Evolutionary conservation across 2,888 invertebrate species (phyloP), one percentile per base, ranked within the genome.

Genomic region (Aquatica leii): DNA sequence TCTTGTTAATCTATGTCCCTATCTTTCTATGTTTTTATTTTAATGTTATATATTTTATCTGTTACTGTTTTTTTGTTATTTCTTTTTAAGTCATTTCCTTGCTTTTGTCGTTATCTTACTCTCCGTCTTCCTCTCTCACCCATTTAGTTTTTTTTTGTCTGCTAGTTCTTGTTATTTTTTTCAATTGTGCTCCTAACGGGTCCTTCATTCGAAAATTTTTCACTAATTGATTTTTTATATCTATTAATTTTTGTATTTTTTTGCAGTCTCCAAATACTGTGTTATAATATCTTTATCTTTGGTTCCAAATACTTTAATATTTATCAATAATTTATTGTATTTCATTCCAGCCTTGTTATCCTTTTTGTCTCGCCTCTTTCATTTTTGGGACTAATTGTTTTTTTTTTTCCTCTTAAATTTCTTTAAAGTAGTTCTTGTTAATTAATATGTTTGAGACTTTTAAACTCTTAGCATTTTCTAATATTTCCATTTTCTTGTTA

Each of bases 251-350:
- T 48, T 20, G 2, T 48, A 1, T 12, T 41, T 18, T 48, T 9
- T 18, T 48, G 21, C 50, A 24, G 21, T 24, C 34, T 14, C 50
- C 50, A 50, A 24, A 48, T 48, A 48, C 20, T 48, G 48, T 18
- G 48, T 48, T 48, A 48, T 48, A 48, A 5, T 48, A 15, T 55
- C 34, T 14, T 15, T 55, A 4, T 31, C 41, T 20, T 55, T 43
- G 6, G n/a, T 21, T 12, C 46, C 11, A 14, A 41, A 43, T 21
- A 55, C 15, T 37, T 55, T 41, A 46, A 24, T 49, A 11, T 54
- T 46, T 48, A 61, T 56, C 37, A 61, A 35, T 52, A 60, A 18
- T 55, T 46, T 50, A 34, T 60, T 60, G 49, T 60, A 60, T 60
- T 60, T 60, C 43, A 60, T 14, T 15, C 31, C 18, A 6, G 60